Evolutionary conservation across 2,113 vertebrate genomes (phyloP), one percentile per base, ranked within the genome.

Genomic region (Chloroceryle aenea): DNA sequence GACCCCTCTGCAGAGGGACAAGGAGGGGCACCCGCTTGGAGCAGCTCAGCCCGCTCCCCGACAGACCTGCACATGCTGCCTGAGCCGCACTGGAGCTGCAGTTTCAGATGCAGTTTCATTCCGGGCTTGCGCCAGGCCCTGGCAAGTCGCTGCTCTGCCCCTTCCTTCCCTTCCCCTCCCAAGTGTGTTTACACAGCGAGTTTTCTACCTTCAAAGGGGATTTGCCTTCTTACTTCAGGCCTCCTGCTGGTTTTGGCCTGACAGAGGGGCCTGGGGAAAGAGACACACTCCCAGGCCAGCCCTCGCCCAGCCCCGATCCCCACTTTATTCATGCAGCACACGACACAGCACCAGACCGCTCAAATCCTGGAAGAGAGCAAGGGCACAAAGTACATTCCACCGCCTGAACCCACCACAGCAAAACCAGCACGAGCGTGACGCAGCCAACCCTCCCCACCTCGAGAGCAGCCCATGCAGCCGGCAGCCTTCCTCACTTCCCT

Each of bases 401-500:
- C 50, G 59, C 87, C 67, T 26, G 25, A 82, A 82, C 79, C 53
- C 68, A 32, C 22, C 25, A 4, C 3, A 6, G 59, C 50, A 71
- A 87, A 76, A 36, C 6, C 62, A 62, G 42, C 36, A 23, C 0
- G 0, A 75, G 32, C 2, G 0, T 2, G 6, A 48, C 1, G 3
- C 4, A 0, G 78, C 58, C 0, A 0, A 21, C 53, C 30, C 14
- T 56, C 62, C 85, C 83, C 0, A 0, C 25, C 19, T 58, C 1
- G 1, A 27, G 59, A 74, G n/a, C 0, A 0, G n/a, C 19, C 3
- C 2, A 63, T 7, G 6, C 53, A 9, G 58, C 34, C 9, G 0
- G 12, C 47, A 69, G 73, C 58, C 10, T 9, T 29, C 79, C 72
- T 40, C 2, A 0, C 38, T 68, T 78, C 3, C 4, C 68, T 5